Evolutionary conservation across 2,888 invertebrate species (phyloP).

Genomic region (Willowsia nigromaculata): DNA sequence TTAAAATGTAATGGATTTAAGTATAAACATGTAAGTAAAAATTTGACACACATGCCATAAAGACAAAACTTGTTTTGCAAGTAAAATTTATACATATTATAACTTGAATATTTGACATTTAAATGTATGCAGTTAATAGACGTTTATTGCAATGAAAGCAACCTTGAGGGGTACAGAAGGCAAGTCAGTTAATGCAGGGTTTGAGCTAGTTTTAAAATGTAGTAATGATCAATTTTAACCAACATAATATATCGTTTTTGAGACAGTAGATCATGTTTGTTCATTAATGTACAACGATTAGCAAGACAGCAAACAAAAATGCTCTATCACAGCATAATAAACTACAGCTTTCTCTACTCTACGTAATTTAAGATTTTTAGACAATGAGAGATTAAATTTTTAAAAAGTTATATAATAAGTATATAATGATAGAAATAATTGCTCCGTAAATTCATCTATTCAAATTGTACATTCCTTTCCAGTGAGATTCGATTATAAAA

Average conservation of each 20-base stretch:
- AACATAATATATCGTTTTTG: not conserved
- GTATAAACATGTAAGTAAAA: not conserved
- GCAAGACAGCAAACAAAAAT: not conserved
- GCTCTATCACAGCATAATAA: too few relatives aligned
- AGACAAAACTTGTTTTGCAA: not conserved
- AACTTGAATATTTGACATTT: not conserved
- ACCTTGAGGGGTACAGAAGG: not conserved
- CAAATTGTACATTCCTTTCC: constrained; percentile 24
- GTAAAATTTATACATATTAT: not conserved
- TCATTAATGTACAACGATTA: not conserved
- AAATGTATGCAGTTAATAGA: too few relatives aligned
- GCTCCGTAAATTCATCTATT: not conserved
- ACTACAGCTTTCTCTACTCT: too few relatives aligned
- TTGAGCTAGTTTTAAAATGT: not conserved
- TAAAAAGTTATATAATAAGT: too few relatives aligned
- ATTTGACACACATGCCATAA: not conserved
- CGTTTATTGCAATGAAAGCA: not conserved
- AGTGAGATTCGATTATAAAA: constrained; percentile 7
- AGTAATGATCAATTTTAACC: not conserved
- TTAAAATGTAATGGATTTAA: not conserved
- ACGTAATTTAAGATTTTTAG: too few relatives aligned
- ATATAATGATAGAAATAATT: not conserved
- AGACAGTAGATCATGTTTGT: too few relatives aligned
- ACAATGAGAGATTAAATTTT: too few relatives aligned
- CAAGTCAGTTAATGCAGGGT: not conserved